Base-by-base conservation (phyloP, 2,113 vertebrate species). In the Gadus macrocephalus region DNA sequence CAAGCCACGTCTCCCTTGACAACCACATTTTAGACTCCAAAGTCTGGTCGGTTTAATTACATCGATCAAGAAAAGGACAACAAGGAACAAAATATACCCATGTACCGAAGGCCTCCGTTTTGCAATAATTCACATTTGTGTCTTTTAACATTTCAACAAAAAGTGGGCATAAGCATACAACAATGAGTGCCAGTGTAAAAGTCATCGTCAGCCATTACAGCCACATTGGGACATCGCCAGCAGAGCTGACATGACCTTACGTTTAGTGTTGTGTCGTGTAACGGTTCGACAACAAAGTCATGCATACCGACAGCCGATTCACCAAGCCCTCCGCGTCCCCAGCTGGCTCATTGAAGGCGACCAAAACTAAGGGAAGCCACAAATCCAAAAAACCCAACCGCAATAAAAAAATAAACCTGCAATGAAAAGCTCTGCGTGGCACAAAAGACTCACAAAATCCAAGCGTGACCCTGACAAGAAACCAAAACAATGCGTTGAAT, bases 31-130 rank as follows among this genome's bases (percentile, higher is more conserved):
- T 63, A 62, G 42, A 49, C 9, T 49, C 42, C 42, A 8, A 16
- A 58, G 15, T 58, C 28, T 61, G 14, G 28, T 62, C 16, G 12
- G 64, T 53, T 65, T 53, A 55, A 6, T 62, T 22, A 38, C n/a
- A 15, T 27, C 9, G 28, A 53, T 58, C 11, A 15, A 56, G 63
- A 4, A 53, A 64, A 14, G n/a, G 9, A 42, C 42, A 15, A 15
- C 49, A 66, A 6, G 31, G 64, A 15, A 60, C 12, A 3, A 27
- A 15, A 70, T 27, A 71, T 16, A 20, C 9, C 16, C 42, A 71
- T 53, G 19, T 73, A 75, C 66, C 75, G 71, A 81, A 76, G 66
- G 66, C 76, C 69, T 73, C 42, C 60, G 64, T 59, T 55, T 58
- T 58, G 59, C 31, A 5, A 76, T 70, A 31, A 55, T 71, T 76